phyloP scores from a whole-genome alignment of 2,113 vertebrate genomes.

The Catharus fuscescens region DNA sequence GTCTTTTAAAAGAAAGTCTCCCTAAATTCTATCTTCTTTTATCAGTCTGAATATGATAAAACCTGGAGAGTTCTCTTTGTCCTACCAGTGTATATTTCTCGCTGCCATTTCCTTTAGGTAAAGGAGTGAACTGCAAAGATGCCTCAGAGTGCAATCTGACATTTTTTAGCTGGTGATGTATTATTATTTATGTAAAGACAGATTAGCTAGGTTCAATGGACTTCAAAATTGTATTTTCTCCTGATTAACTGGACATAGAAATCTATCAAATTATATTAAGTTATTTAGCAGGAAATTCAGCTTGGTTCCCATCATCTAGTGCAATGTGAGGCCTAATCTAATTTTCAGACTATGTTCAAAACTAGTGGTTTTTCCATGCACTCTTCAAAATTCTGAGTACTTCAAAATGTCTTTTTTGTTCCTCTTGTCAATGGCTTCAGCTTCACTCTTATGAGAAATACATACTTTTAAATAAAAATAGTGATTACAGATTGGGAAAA shows the following conservation, averaged over 20 bases:
- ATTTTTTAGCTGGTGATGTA: neutral
- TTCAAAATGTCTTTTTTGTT: neutral
- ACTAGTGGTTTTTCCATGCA: neutral
- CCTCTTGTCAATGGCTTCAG: neutral
- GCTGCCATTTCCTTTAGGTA: neutral
- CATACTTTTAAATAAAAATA: neutral
- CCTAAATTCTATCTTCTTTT: neutral
- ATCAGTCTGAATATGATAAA: conserved; percentile 1
- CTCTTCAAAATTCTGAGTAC: neutral
- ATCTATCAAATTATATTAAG: conserved; percentile 31
- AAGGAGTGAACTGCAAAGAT: neutral
- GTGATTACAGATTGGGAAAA: neutral
- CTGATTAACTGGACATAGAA: conserved; percentile 33
- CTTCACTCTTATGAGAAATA: neutral
- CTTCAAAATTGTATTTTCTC: conserved; percentile 55
- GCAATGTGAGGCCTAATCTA: neutral
- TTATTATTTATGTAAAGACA: conserved; percentile 13
- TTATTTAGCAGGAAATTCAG: conserved; percentile 16
- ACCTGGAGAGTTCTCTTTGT: neutral
- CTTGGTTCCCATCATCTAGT: conserved; percentile 20
- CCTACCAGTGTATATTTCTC: neutral
- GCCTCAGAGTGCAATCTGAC: neutral
- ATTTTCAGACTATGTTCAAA: neutral
- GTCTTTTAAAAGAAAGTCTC: neutral
- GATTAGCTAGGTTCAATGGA: neutral